Percentiles rank a stretch among this genome's conserved stretches.
Conservation (phyloP, 2,113 vertebrate species). For the Daphoenositta chrysoptera region DNA sequence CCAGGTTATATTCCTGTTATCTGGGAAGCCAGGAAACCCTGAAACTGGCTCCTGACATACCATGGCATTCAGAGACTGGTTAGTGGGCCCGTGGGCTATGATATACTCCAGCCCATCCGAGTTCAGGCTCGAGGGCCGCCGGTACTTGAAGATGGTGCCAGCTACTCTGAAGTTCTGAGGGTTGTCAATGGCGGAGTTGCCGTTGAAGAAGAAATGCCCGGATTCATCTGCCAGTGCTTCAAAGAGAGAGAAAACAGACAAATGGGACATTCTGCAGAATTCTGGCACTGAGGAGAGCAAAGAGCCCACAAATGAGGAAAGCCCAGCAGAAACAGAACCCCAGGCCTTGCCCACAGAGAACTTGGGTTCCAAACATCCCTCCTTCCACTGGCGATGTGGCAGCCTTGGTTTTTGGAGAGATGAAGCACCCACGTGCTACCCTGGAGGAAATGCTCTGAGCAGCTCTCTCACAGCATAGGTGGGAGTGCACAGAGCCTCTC, state of each 20-base stretch:
- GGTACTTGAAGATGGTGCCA: conserved; percentile 87
- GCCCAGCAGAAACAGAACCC: not conserved
- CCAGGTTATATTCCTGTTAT: not conserved
- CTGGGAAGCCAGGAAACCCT: not conserved
- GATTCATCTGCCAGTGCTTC: conserved; percentile 85
- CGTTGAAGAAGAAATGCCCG: conserved; percentile 87
- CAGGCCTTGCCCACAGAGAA: not conserved
- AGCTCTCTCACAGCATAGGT: not conserved
- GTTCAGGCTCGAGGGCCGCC: conserved; percentile 76
- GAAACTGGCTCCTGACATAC: conserved; percentile 57
- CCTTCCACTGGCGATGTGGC: not conserved
- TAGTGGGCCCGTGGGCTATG: conserved; percentile 85
- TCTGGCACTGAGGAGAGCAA: not conserved
- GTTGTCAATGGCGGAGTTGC: conserved; percentile 84
- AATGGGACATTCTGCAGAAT: not conserved
- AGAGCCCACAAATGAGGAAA: not conserved
- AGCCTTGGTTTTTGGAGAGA: not conserved
- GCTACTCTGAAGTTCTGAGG: conserved; percentile 88
- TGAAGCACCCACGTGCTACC: not conserved
- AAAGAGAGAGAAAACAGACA: not conserved
- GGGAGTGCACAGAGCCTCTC: not conserved
- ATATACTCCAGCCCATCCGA: conserved; percentile 88
- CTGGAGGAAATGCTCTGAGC: not conserved
- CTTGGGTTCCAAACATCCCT: not conserved
- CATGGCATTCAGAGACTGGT: conserved; percentile 85